A percentile compares a stretch with the other conserved stretches of the same genome.
These are phyloP conservation scores for Philypnodon macrostomus DNA, from an alignment of 2,797 vertebrate genomes.

Conservation along the genomic window DNA sequence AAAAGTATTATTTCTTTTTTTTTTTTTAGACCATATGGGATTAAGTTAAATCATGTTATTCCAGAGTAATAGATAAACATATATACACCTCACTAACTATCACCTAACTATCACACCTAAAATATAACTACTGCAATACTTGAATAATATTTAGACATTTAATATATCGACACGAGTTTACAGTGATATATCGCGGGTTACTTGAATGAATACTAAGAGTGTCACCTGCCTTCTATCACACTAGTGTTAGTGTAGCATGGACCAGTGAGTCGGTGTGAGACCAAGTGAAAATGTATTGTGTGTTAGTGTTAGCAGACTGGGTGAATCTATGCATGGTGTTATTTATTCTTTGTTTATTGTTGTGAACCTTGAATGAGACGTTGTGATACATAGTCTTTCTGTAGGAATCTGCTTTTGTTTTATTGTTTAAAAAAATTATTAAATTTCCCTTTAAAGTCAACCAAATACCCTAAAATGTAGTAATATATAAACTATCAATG, in stretches of 20 bases:
- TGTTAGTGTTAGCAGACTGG: slow-evolving; percentile 22
- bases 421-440: no score
- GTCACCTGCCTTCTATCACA: slow-evolving; percentile 8
- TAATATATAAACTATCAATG: no score
- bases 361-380: not conserved
- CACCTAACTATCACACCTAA: slow-evolving; percentile 9
- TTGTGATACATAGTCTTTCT: not conserved
- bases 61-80: not conserved
- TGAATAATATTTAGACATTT: slow-evolving; percentile 38
- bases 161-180: slow-evolving; percentile 5
- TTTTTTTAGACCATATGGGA: no score
- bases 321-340: slow-evolving; percentile 29
- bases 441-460: no score
- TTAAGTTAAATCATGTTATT: no score
- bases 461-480: no score
- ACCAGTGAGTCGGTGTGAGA: slow-evolving; percentile 23
- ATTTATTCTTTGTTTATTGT: slow-evolving; percentile 1
- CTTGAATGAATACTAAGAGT: slow-evolving; percentile 4
- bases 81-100: slow-evolving; percentile 18
- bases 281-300: slow-evolving; percentile 18
- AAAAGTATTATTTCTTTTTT: no score
- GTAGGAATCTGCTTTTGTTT: no score
- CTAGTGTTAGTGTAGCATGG: slow-evolving; percentile 45
- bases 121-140: slow-evolving; percentile 39
- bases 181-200: slow-evolving; percentile 17